These are phyloP conservation scores for Anthoscopus minutus DNA, from an alignment of 2,113 vertebrate species.

Conservation along the genomic window DNA sequence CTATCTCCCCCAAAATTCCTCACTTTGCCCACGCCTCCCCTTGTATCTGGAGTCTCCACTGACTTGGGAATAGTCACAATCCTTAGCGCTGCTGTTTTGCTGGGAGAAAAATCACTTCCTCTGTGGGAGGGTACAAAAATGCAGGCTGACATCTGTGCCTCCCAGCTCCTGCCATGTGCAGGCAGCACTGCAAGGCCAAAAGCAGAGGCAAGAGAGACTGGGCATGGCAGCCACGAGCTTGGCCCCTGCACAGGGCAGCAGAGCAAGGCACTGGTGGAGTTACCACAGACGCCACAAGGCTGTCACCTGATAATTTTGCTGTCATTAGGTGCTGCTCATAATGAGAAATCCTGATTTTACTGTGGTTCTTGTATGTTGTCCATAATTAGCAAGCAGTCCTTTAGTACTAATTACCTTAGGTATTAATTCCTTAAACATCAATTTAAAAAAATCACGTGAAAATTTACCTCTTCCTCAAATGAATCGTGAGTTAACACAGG, in stretches of 20 bases:
- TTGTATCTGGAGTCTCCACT: not conserved
- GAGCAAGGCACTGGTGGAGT: not conserved
- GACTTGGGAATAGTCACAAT: not conserved
- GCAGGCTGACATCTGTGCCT: not conserved
- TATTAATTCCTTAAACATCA: conserved; percentile 44
- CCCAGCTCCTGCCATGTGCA: not conserved
- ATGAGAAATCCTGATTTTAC: conserved; percentile 7
- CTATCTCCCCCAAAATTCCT: not conserved
- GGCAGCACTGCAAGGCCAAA: not conserved
- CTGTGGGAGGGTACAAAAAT: not conserved
- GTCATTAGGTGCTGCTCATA: conserved; percentile 4
- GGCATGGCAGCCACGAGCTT: not conserved
- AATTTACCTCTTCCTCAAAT: conserved; percentile 27
- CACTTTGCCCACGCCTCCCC: not conserved
- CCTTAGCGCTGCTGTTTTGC: not conserved
- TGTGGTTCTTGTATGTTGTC: conserved; percentile 3
- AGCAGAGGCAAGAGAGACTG: not conserved
- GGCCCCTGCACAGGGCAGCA: not conserved
- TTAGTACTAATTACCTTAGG: conserved; percentile 15
- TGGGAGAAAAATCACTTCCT: not conserved
- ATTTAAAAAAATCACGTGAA: conserved; percentile 40
- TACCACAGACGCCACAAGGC: not conserved
- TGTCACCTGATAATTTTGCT: not conserved
- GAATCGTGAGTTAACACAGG: not conserved
- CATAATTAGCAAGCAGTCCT: conserved; percentile 9